These are phyloP conservation scores for Drosophila flavopinicola DNA, from an alignment of 2,888 invertebrate genomes.

Conservation along the genomic window DNA sequence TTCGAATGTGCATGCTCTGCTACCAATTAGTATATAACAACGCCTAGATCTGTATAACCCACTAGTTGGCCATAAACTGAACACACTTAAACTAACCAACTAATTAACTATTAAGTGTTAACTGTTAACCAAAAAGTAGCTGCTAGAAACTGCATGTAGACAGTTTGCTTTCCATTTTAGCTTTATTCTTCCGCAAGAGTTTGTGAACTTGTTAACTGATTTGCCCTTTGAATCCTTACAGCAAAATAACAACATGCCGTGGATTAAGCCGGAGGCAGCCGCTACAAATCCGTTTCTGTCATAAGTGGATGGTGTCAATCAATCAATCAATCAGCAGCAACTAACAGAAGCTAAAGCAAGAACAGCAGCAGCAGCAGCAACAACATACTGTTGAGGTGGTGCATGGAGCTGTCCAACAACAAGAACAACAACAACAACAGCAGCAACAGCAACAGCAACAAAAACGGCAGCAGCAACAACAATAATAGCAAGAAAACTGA, in stretches of 20 bases:
- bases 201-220: slow-evolving; percentile 13
- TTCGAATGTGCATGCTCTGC: slow-evolving; percentile 72
- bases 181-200: not conserved
- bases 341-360: slow-evolving; percentile 27
- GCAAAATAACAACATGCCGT: slow-evolving; percentile 84
- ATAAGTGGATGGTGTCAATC: slow-evolving; percentile 66
- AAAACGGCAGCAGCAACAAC: slow-evolving; percentile 34
- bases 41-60: slow-evolving; percentile 4
- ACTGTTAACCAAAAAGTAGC: slow-evolving; percentile 11
- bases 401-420: slow-evolving; percentile 28
- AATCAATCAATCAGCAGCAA: slow-evolving; percentile 34
- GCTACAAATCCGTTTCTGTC: slow-evolving; percentile 85
- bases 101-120: slow-evolving; percentile 28
- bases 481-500: slow-evolving; percentile 35
- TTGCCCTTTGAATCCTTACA: slow-evolving; percentile 52
- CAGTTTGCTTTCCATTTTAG: slow-evolving; percentile 33
- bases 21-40: slow-evolving; percentile 19
- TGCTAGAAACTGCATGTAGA: slow-evolving; percentile 56
- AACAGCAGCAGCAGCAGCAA: slow-evolving; percentile 20
- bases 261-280: slow-evolving; percentile 84
- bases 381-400: slow-evolving; percentile 34
- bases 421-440: slow-evolving; percentile 24
- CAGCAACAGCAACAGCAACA: slow-evolving; percentile 27
- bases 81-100: slow-evolving; percentile 14
- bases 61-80: slow-evolving; percentile 5